A percentile compares a stretch with the other conserved stretches of the same genome.
These are phyloP conservation scores for Apodemia mormo DNA, from an alignment of 2,888 invertebrate genomes.

Conservation along the genomic window DNA sequence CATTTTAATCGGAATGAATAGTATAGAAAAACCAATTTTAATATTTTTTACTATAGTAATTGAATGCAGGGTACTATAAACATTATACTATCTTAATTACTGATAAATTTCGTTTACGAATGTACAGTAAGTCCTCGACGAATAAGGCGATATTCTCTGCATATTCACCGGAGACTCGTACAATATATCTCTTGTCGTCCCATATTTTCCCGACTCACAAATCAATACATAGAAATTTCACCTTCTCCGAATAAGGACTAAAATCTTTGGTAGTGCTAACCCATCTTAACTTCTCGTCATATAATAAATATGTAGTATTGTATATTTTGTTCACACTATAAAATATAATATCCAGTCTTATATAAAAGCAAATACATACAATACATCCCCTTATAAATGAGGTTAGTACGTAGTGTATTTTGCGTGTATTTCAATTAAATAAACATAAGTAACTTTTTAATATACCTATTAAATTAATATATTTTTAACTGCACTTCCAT, in stretches of 20 bases:
- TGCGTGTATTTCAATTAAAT: neutral
- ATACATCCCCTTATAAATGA: neutral
- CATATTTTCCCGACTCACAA: neutral
- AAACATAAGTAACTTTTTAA: neutral
- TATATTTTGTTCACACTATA: neutral
- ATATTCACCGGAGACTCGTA: neutral
- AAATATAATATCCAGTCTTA: slow-evolving; percentile 6
- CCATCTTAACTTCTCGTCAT: neutral
- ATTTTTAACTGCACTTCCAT: neutral
- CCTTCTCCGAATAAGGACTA: neutral
- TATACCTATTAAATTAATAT: neutral
- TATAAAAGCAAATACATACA: neutral
- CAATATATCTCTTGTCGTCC: too few species aligned
- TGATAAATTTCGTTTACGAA: slow-evolving; percentile 6
- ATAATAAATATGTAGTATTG: slow-evolving; percentile 4
- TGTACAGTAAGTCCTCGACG: neutral
- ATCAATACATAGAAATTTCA: neutral
- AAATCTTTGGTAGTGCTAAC: slow-evolving; percentile 3
- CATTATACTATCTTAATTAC: neutral
- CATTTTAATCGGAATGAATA: too few species aligned
- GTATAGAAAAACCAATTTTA: too few species aligned
- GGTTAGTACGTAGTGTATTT: neutral
- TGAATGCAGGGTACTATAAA: neutral
- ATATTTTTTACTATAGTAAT: neutral
- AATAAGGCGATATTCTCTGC: neutral